A percentile compares a stretch with the other conserved stretches of the same genome.
These are phyloP conservation scores for Sigmodon hispidus DNA, from an alignment of 2,113 vertebrate species.

Conservation along the genomic window DNA sequence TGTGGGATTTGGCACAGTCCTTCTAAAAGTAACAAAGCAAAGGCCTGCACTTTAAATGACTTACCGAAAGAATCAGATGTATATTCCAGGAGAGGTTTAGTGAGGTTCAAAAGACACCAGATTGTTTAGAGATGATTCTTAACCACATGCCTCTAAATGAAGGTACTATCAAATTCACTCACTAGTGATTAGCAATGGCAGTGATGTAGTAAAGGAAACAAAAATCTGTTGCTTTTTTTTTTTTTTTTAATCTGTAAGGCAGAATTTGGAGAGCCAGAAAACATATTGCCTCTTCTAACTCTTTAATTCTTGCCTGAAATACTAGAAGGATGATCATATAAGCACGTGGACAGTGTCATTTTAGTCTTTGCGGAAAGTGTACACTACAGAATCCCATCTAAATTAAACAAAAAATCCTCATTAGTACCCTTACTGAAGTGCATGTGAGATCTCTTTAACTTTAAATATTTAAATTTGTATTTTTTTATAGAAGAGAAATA, in stretches of 20 bases:
- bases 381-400: background rate
- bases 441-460: background rate
- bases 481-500: background rate
- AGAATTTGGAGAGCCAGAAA: background rate
- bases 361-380: background rate
- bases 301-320: background rate
- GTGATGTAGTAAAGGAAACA: background rate
- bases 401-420: background rate
- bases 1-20: background rate
- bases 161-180: background rate
- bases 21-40: constrained; percentile 6
- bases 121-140: background rate
- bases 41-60: background rate
- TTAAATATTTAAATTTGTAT: constrained; percentile 12
- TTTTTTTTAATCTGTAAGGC: background rate
- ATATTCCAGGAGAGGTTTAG: background rate
- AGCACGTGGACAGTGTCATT: background rate
- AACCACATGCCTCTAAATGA: background rate
- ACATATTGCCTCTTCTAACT: background rate
- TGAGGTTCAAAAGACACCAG: background rate
- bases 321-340: background rate
- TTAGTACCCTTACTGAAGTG: background rate
- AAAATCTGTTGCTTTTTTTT: too few relatives aligned
- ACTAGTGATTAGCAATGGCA: background rate
- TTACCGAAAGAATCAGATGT: background rate